phyloP scores from a whole-genome alignment of 2,113 vertebrate species.

The Elaphurus davidianus region DNA sequence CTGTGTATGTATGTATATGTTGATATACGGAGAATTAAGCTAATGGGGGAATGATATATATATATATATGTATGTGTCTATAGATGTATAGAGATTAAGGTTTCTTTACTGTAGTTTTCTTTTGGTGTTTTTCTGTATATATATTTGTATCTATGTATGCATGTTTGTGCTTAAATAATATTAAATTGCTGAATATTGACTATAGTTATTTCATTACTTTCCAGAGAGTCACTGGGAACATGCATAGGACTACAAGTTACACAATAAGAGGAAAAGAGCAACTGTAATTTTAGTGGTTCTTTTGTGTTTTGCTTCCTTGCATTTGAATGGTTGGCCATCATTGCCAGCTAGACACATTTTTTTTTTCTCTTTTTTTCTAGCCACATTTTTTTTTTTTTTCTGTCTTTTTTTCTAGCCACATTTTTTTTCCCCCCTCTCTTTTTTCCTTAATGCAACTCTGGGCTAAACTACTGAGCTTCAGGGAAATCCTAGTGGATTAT shows the following conservation, averaged over 20 bases:
- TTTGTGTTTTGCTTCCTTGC: constrained; percentile 52
- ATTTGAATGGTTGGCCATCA: background rate
- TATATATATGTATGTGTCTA: background rate
- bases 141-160: background rate
- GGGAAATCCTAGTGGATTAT: background rate
- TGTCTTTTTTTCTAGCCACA: background rate
- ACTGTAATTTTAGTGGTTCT: constrained; percentile 10
- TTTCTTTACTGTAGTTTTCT: background rate
- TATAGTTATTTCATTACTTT: background rate
- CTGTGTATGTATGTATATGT: background rate
- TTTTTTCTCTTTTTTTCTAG: background rate
- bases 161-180: background rate
- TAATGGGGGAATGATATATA: background rate
- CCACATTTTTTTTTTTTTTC: background rate
- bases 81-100: background rate
- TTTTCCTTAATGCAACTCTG: background rate
- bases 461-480: background rate
- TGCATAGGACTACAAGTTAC: background rate
- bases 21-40: background rate
- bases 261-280: constrained; percentile 40
- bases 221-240: background rate
- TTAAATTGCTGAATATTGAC: background rate
- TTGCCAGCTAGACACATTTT: background rate
- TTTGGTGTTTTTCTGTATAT: background rate
- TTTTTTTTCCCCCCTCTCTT: background rate